These are phyloP conservation scores for Sebastes kiyomatsui DNA, from an alignment of 2,797 vertebrate genomes.

Conservation along the genomic window DNA sequence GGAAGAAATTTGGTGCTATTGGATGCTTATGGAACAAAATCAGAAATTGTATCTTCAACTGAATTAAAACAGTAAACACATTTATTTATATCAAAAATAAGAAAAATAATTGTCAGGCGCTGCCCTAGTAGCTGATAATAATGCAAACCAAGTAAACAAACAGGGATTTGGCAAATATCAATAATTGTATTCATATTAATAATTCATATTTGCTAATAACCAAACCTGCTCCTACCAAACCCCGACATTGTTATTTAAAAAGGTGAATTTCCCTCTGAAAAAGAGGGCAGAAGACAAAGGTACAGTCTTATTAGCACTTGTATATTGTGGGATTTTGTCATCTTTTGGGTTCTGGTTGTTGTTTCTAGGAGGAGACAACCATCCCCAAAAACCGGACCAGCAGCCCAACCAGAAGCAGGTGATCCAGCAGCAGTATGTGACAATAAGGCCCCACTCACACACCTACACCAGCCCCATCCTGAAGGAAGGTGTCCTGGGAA, in stretches of 20 bases:
- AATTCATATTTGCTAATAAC: too few species aligned
- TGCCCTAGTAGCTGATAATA: background rate
- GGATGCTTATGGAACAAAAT: background rate
- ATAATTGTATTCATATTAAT: too few species aligned
- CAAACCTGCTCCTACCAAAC: too few species aligned
- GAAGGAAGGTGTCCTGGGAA: conserved; percentile 87
- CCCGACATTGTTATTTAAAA: too few species aligned
- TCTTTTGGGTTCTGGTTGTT: background rate
- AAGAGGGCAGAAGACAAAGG: background rate
- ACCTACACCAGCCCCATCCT: conserved; percentile 87
- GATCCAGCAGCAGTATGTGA: conserved; percentile 94
- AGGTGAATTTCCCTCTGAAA: background rate
- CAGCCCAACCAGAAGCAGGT: conserved; percentile 73
- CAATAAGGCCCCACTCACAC: conserved; percentile 92
- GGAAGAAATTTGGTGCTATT: background rate
- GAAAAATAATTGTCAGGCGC: background rate
- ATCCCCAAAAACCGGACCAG: conserved; percentile 18
- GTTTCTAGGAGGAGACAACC: conserved; percentile 15
- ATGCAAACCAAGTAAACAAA: background rate
- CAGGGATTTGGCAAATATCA: background rate
- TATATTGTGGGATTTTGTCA: background rate
- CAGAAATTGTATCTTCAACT: background rate
- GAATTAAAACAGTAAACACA: background rate
- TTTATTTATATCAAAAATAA: background rate
- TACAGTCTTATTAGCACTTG: background rate